These are phyloP conservation scores for Akabosia matsudoensis DNA, from an alignment of 1,140 invertebrate species.

Conservation along the genomic window DNA sequence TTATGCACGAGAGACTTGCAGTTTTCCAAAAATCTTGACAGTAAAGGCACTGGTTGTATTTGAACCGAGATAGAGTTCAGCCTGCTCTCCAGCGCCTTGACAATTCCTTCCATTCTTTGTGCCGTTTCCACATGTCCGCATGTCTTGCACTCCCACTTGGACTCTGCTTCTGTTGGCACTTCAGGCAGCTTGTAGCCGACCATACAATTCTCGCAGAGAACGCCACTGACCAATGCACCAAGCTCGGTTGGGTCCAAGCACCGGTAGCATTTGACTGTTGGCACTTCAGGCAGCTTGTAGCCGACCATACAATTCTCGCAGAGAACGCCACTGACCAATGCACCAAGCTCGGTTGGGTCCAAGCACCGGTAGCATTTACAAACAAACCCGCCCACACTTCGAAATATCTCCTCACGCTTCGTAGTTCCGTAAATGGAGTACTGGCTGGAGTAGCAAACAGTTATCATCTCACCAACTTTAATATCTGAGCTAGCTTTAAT, in stretches of 20 bases:
- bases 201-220: neutral
- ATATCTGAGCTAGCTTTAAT: neutral
- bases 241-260: neutral
- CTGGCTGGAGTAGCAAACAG: neutral
- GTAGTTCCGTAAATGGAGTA: neutral
- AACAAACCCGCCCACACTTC: neutral
- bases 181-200: neutral
- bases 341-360: neutral
- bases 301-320: neutral
- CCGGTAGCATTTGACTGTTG: neutral
- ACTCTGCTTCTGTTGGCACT: neutral
- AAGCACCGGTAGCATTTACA: neutral
- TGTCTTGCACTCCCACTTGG: neutral
- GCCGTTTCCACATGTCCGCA: neutral
- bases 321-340: neutral
- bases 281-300: neutral
- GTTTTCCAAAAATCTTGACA: neutral
- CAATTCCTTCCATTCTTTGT: neutral
- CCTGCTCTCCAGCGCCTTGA: neutral
- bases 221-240: neutral
- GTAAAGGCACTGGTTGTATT: neutral
- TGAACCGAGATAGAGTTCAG: neutral
- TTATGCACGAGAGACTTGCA: neutral
- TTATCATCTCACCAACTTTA: neutral
- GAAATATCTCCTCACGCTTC: neutral